Evolutionary conservation across 2,888 invertebrate genomes (phyloP), one percentile per base, ranked within the genome.

Genomic region (Malthinus seriepunctatus): DNA sequence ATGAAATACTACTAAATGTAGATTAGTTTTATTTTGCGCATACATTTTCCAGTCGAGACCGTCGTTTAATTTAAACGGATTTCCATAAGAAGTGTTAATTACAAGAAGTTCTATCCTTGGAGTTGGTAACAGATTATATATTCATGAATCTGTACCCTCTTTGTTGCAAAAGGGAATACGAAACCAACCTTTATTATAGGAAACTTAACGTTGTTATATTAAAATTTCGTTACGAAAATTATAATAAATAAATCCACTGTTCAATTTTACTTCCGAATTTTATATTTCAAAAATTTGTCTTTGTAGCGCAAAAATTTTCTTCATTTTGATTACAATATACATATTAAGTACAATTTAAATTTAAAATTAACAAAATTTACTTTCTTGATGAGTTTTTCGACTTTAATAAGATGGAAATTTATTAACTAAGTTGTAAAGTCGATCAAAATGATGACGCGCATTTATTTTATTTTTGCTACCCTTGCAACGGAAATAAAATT

Each of bases 21-120:
- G 73, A 74, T 74, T 72, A 73, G 73, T 72, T 72, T 71, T 71
- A 73, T 73, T 73, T 67, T 65, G 65, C 63, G 73, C 70, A 71
- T 73, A 73, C 64, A 69, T 68, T 70, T 68, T 73, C 73, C 72
- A 71, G 71, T 69, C 63, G 70, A 67, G 69, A 63, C 69, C 69
- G 59, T 68, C 70, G 70, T 72, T 73, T 74, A 75, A 75, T 75
- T 72, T 70, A 67, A 67, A 68, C 55, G 64, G 67, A 69, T 69
- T 69, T 69, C 69, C 69, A 69, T 68, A 68, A 69, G 69, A 69
- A 69, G 69, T 69, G 69, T 69, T 69, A 69, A 69, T 69, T 69
- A 69, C 69, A 67, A 67, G 69, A 69, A 68, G 63, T 67, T 67
- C 64, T 65, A 61, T 64, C 63, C 65, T 62, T 50, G 56, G 61